Evolutionary conservation across 2,113 vertebrate species (phyloP).

Genomic region (Sturnira hondurensis): DNA sequence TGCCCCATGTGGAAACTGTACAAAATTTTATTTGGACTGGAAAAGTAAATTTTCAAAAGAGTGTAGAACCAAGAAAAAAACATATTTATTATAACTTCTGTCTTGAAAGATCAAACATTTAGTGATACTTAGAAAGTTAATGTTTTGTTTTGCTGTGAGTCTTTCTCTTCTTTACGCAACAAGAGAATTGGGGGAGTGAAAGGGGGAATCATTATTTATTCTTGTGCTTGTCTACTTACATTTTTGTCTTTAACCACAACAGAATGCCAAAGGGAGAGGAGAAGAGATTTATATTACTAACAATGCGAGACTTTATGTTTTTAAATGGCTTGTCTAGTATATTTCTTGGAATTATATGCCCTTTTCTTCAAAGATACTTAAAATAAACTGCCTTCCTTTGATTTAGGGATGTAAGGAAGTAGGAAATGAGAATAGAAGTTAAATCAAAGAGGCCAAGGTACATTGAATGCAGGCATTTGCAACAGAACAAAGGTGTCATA

Average conservation of each 20-base stretch:
- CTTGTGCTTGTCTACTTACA: conserved; percentile 54
- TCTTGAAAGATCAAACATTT: conserved; percentile 49
- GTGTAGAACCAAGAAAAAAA: conserved; percentile 34
- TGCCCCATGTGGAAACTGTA: neutral
- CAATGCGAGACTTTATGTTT: conserved; percentile 50
- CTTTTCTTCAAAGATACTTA: conserved; percentile 38
- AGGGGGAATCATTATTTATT: conserved; percentile 48
- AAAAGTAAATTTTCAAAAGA: conserved; percentile 40
- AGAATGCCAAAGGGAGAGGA: conserved; percentile 60
- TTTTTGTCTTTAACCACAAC: conserved; percentile 71
- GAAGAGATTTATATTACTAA: conserved; percentile 55
- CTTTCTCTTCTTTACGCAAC: conserved; percentile 55
- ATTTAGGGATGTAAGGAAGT: neutral
- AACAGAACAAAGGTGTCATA: neutral
- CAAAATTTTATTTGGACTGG: conserved; percentile 19
- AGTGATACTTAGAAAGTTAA: conserved; percentile 48
- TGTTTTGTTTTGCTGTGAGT: conserved; percentile 42
- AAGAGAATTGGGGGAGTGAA: neutral
- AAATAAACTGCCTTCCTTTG: neutral
- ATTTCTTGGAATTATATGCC: conserved; percentile 25
- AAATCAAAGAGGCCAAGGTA: neutral
- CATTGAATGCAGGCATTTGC: neutral
- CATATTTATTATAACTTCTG: conserved; percentile 54
- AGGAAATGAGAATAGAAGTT: neutral
- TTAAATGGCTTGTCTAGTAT: neutral